Evolutionary conservation across 2,797 vertebrate genomes (phyloP).

Genomic region (Oreochromis mossambicus): DNA sequence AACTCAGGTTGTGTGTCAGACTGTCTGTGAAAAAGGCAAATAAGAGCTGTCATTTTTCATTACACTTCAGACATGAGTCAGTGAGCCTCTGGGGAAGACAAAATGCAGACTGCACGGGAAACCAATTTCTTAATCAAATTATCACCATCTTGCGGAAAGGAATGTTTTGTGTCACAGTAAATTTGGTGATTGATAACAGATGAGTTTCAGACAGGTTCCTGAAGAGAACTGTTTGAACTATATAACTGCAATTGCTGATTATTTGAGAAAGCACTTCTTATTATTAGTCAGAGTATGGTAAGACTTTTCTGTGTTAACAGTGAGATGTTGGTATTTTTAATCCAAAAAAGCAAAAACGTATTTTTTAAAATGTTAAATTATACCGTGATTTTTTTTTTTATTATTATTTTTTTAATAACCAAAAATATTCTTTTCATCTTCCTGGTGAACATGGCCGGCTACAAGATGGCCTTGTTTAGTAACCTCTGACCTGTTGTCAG

Average conservation of each 20-base stretch:
- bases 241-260: neutral
- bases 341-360: neutral
- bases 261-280: neutral
- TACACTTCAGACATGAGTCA: slow-evolving; percentile 45
- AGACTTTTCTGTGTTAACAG: neutral
- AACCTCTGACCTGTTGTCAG: slow-evolving; percentile 62
- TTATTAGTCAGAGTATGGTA: neutral
- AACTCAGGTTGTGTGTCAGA: slow-evolving; percentile 15
- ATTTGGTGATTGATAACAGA: neutral
- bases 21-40: slow-evolving; percentile 37
- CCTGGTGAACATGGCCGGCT: slow-evolving; percentile 8
- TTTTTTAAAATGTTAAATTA: neutral
- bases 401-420: neutral
- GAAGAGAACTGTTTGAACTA: neutral
- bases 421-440: neutral
- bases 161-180: neutral
- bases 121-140: slow-evolving; percentile 38
- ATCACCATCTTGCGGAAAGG: slow-evolving; percentile 9
- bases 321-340: neutral
- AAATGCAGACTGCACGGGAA: slow-evolving; percentile 53
- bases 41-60: slow-evolving; percentile 38
- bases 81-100: slow-evolving; percentile 28
- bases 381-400: rapidly evolving
- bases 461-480: slow-evolving; percentile 26
- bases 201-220: neutral